These are phyloP conservation scores for Cynopterus brachyotis DNA, from an alignment of 2,113 vertebrate species.

Conservation along the genomic window DNA sequence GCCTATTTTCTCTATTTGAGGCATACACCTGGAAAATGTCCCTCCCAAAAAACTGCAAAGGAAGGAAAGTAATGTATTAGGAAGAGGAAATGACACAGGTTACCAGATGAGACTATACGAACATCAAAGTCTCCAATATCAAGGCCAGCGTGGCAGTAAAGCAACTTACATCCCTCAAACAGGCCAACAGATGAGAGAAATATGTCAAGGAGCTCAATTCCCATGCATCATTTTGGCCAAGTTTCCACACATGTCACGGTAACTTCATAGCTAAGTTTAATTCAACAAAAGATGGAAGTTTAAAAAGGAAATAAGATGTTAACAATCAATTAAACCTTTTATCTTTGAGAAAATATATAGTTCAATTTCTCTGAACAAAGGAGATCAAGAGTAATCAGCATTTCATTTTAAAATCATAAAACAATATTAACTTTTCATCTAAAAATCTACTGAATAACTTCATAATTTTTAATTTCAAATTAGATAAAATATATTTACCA, in stretches of 20 bases:
- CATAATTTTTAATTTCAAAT: neutral
- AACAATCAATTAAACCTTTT: constrained; percentile 1
- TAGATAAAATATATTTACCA: too few relatives aligned
- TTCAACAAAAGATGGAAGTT: constrained; percentile 18
- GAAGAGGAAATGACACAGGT: constrained; percentile 58
- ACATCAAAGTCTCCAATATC: constrained; percentile 43
- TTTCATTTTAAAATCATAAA: neutral
- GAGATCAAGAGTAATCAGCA: neutral
- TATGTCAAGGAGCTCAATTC: neutral
- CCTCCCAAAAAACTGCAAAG: constrained; percentile 15
- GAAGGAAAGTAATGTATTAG: neutral
- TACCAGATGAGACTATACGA: constrained; percentile 13
- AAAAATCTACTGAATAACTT: constrained; percentile 29
- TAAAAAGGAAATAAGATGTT: constrained; percentile 19
- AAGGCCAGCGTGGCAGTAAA: constrained; percentile 17
- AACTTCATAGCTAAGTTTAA: constrained; percentile 9
- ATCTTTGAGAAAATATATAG: neutral
- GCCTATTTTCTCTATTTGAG: neutral
- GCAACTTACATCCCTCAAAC: neutral
- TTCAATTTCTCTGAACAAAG: constrained; percentile 5
- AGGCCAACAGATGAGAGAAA: neutral
- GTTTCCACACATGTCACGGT: neutral
- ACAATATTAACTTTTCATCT: neutral
- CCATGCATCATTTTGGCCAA: neutral
- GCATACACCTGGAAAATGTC: constrained; percentile 33